Percentiles rank a stretch among this genome's conserved stretches.
Evolutionary conservation across 2,888 invertebrate genomes (phyloP).

Genomic region (Hirtodrosophila duncani): DNA sequence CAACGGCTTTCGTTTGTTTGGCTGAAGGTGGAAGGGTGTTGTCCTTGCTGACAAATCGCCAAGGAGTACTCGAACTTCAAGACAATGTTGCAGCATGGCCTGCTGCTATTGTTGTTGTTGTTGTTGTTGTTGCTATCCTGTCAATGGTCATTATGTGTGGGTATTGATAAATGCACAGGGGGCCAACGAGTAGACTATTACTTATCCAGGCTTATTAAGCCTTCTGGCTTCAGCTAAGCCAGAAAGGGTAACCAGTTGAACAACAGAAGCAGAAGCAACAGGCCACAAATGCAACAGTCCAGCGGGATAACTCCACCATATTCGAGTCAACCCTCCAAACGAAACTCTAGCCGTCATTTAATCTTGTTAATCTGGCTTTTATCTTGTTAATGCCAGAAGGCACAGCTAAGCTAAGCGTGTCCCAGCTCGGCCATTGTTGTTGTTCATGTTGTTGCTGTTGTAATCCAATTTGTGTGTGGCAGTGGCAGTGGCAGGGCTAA

Average conservation of each 20-base stretch:
- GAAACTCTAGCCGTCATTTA: conserved; percentile 45
- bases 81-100: conserved; percentile 39
- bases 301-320: too few relatives aligned
- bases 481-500: conserved; percentile 46
- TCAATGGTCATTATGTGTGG: conserved; percentile 36
- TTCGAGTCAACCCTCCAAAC: too few relatives aligned
- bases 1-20: too few relatives aligned
- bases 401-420: conserved; percentile 2
- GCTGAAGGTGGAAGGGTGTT: too few relatives aligned
- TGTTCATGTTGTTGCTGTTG: conserved; percentile 15
- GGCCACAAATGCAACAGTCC: conserved; percentile 26
- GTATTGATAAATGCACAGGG: conserved; percentile 38
- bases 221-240: too few relatives aligned
- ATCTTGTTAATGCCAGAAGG: conserved; percentile 52
- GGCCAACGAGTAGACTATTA: conserved; percentile 1
- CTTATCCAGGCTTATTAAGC: too few relatives aligned
- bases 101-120: conserved; percentile 6
- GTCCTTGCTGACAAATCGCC: conserved; percentile 41
- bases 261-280: conserved; percentile 14
- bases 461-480: conserved; percentile 64
- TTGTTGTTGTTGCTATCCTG: conserved; percentile 18
- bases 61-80: conserved; percentile 37
- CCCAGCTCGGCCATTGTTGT: conserved; percentile 12
- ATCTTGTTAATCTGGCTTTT: conserved; percentile 67
- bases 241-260: not conserved